Conservation (phyloP, 2,888 invertebrate species). For the Marronus borbonicus region DNA sequence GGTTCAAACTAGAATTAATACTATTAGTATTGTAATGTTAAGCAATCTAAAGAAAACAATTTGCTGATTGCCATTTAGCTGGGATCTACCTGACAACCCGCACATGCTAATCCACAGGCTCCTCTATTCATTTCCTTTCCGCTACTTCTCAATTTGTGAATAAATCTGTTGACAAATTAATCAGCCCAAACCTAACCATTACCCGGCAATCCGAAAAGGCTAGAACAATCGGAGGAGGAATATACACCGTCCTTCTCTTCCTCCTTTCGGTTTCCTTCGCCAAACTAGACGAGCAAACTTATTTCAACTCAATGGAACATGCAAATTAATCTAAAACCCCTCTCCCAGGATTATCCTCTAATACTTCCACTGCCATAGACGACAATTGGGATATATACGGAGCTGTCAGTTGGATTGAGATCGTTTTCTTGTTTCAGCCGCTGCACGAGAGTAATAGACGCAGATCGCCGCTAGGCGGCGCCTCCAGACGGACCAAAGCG, state of each 20-base stretch:
- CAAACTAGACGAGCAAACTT: not conserved
- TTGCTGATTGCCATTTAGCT: slow-evolving; percentile 7
- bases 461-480: slow-evolving; percentile 65
- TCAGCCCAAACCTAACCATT: slow-evolving; percentile 26
- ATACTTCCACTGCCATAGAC: not conserved
- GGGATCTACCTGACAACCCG: not conserved
- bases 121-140: not conserved
- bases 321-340: slow-evolving; percentile 29
- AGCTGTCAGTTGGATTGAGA: not conserved
- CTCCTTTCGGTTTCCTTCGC: not conserved
- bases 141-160: slow-evolving; percentile 12
- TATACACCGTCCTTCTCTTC: not conserved
- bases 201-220: slow-evolving; percentile 9
- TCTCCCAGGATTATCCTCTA: slow-evolving; percentile 1
- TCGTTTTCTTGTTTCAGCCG: slow-evolving; percentile 61
- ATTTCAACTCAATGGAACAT: slow-evolving; percentile 14
- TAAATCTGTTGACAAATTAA: slow-evolving; percentile 27
- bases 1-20: too few species aligned
- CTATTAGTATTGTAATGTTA: too few species aligned
- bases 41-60: not conserved
- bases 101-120: not conserved
- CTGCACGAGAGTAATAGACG: slow-evolving; percentile 66
- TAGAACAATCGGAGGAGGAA: not conserved
- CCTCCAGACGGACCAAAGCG: slow-evolving; percentile 63
- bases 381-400: not conserved